Conservation (phyloP, 2,113 vertebrate species). For the Oxyruncus cristatus region DNA sequence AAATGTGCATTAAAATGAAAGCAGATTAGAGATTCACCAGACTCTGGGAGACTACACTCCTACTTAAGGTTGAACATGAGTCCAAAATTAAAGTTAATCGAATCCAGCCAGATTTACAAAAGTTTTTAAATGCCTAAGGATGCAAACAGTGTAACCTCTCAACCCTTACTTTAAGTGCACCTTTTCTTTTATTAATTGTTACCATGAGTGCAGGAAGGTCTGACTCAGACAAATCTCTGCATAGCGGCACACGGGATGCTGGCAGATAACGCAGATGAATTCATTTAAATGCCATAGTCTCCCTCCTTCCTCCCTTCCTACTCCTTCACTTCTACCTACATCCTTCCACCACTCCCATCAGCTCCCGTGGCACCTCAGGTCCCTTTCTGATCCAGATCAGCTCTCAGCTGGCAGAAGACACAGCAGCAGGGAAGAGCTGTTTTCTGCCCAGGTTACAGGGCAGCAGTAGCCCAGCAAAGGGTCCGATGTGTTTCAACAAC, state of each 20-base stretch:
- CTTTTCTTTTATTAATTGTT: slow-evolving; percentile 36
- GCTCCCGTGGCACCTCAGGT: background rate
- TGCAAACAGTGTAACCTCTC: slow-evolving; percentile 21
- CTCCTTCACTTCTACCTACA: background rate
- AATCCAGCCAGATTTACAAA: slow-evolving; percentile 9
- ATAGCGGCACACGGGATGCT: background rate
- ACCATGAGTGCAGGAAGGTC: background rate
- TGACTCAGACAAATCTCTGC: background rate
- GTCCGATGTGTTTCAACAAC: rapidly evolving
- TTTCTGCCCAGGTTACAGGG: background rate
- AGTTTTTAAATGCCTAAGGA: slow-evolving; percentile 39
- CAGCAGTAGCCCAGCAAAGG: background rate
- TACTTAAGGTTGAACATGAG: slow-evolving; percentile 20
- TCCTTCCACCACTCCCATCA: background rate
- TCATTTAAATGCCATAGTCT: background rate
- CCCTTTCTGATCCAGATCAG: background rate
- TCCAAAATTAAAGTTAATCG: slow-evolving; percentile 49
- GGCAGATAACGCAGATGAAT: background rate
- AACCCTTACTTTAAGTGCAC: slow-evolving; percentile 7
- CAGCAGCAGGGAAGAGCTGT: background rate
- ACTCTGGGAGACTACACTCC: background rate
- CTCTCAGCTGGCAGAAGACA: background rate
- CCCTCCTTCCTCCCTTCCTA: background rate
- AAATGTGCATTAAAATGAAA: slow-evolving; percentile 31
- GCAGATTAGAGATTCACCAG: slow-evolving; percentile 18